Conservation (phyloP, 2,888 invertebrate genomes). For the Bombylius discolor region DNA sequence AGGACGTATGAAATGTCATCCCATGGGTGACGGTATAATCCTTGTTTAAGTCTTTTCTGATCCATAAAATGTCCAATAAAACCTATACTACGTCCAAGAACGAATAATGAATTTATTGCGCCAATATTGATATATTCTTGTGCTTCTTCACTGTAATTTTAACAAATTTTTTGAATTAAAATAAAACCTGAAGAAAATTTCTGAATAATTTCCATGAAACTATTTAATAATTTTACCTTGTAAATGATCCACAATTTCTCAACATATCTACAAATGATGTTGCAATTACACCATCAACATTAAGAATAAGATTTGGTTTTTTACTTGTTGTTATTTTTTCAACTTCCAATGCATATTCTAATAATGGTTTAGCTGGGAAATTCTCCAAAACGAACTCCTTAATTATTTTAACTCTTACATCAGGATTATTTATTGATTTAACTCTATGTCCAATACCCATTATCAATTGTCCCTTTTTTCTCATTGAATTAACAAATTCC, state of each 20-base stretch:
- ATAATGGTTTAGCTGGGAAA: conserved; percentile 88
- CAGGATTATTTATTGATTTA: conserved; percentile 93
- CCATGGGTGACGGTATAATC: conserved; percentile 98
- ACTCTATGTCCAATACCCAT: conserved; percentile 98
- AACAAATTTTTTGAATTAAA: not conserved
- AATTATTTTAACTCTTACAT: conserved; percentile 92
- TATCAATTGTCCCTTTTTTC: conserved; percentile 92
- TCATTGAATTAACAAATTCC: conserved; percentile 96
- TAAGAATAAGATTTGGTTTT: conserved; percentile 98
- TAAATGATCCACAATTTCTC: conserved; percentile 86
- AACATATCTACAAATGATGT: conserved; percentile 95
- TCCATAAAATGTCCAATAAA: conserved; percentile 98
- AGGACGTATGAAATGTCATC: conserved; percentile 70
- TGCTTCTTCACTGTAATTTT: conserved; percentile 69
- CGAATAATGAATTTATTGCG: conserved; percentile 95
- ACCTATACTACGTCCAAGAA: conserved; percentile 94
- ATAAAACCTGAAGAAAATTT: not conserved
- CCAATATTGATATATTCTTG: conserved; percentile 96
- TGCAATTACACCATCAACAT: conserved; percentile 97
- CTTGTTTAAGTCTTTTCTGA: conserved; percentile 97
- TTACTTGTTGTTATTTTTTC: conserved; percentile 98
- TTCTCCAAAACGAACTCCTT: conserved; percentile 90
- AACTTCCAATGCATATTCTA: conserved; percentile 91
- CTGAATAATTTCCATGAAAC: too few species aligned
- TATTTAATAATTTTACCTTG: conserved; percentile 45